Evolutionary conservation across 2,888 invertebrate genomes (phyloP).

Genomic region (Eurytoma adleriae): DNA sequence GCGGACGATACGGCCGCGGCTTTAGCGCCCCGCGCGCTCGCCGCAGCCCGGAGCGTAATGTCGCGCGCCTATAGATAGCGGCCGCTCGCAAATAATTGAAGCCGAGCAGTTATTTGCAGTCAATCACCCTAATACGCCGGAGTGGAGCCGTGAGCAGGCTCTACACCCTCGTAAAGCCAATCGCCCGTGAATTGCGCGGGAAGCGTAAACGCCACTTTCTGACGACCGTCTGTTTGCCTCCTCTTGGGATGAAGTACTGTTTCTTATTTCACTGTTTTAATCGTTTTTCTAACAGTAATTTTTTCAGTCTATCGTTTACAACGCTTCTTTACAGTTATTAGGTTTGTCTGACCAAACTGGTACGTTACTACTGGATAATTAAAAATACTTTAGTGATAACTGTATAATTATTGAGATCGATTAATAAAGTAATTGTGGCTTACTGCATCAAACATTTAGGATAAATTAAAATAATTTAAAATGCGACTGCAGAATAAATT

Average conservation of each 20-base stretch:
- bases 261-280: neutral
- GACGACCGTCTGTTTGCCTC: neutral
- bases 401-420: too few relatives aligned
- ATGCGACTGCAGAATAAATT: too few relatives aligned
- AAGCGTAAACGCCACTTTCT: neutral
- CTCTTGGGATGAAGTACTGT: too few relatives aligned
- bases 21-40: slow-evolving; percentile 39
- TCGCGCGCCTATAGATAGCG: neutral
- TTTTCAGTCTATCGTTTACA: neutral
- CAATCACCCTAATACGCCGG: slow-evolving; percentile 42
- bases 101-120: slow-evolving; percentile 31
- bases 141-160: neutral
- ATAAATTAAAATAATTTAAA: too few relatives aligned
- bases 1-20: slow-evolving; percentile 36
- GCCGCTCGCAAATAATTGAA: slow-evolving; percentile 41
- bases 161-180: slow-evolving; percentile 16
- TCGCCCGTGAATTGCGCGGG: slow-evolving; percentile 28
- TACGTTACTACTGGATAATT: too few relatives aligned
- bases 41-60: slow-evolving; percentile 5
- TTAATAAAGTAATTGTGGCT: too few relatives aligned
- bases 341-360: neutral
- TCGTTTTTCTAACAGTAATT: neutral
- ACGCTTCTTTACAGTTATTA: too few relatives aligned
- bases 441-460: too few relatives aligned
- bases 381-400: too few relatives aligned